These are phyloP conservation scores for Hippocampus mohnikei DNA, from an alignment of 2,113 vertebrate genomes.

Conservation along the genomic window DNA sequence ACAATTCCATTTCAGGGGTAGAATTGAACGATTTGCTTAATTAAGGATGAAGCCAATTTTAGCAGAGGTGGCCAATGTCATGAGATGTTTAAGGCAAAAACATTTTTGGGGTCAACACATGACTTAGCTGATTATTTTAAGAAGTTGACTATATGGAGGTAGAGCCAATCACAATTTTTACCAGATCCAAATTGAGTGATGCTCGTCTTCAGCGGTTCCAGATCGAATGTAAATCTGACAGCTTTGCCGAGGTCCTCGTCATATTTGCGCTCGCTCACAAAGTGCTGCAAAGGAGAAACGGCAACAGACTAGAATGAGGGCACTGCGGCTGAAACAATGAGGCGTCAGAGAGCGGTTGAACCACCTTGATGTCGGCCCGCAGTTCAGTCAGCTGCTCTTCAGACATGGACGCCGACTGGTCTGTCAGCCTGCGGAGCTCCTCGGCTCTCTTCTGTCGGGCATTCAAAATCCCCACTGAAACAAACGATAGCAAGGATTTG, in stretches of 20 bases:
- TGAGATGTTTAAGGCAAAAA: too few relatives aligned
- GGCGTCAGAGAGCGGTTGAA: not conserved
- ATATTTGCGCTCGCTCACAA: conserved; percentile 94
- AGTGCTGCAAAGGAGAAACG: conserved; percentile 74
- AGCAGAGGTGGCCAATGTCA: too few relatives aligned
- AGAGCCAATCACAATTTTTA: conserved; percentile 42
- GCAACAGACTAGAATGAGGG: not conserved
- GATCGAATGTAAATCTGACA: conserved; percentile 85
- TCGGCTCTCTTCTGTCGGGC: conserved; percentile 87
- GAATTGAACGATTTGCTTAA: too few relatives aligned
- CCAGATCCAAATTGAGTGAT: conserved; percentile 87
- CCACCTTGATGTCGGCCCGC: conserved; percentile 88
- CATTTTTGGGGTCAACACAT: too few relatives aligned
- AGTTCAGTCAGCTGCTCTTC: conserved; percentile 90
- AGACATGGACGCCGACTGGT: conserved; percentile 85
- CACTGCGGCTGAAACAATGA: not conserved
- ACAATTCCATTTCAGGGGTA: too few relatives aligned
- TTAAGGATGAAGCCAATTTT: too few relatives aligned
- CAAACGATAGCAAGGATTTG: not conserved
- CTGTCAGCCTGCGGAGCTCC: conserved; percentile 83
- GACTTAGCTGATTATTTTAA: too few relatives aligned
- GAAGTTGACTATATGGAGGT: too few relatives aligned
- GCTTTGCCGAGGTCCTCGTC: conserved; percentile 90
- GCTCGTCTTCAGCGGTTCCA: conserved; percentile 82
- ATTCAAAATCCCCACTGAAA: conserved; percentile 82